Percentiles rank a stretch among this genome's conserved stretches.
These are phyloP conservation scores for Drosophila merina DNA, from an alignment of 2,888 invertebrate genomes.

Conservation along the genomic window DNA sequence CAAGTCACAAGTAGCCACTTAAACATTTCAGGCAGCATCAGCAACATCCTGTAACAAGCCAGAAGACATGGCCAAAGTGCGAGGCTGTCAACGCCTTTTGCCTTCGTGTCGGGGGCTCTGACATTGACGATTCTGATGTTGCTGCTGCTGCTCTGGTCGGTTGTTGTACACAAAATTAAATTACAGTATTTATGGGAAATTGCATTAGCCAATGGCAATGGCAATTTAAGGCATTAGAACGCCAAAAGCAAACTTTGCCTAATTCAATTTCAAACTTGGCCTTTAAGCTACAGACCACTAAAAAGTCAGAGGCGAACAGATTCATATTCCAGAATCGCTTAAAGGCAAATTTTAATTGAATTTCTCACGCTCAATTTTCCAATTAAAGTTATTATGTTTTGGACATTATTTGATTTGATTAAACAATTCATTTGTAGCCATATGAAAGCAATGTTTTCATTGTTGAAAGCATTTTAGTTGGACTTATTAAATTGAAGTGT, in stretches of 20 bases:
- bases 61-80: slow-evolving; percentile 33
- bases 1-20: slow-evolving; percentile 44
- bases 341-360: neutral
- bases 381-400: neutral
- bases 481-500: slow-evolving; percentile 49
- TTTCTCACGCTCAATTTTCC: neutral
- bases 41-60: slow-evolving; percentile 8
- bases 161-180: slow-evolving; percentile 56
- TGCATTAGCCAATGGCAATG: slow-evolving; percentile 49
- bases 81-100: slow-evolving; percentile 33
- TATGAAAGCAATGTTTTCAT: too few species aligned
- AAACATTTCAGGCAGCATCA: slow-evolving; percentile 20
- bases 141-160: neutral
- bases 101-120: slow-evolving; percentile 24
- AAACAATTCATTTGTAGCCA: neutral
- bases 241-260: slow-evolving; percentile 26
- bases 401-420: neutral
- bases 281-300: neutral
- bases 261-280: slow-evolving; percentile 8
- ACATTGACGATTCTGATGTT: slow-evolving; percentile 25
- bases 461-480: slow-evolving; percentile 35
- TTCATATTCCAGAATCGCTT: neutral
- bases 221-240: slow-evolving; percentile 14
- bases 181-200: slow-evolving; percentile 59
- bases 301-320: neutral